phyloP scores from a whole-genome alignment of 2,797 vertebrate genomes.

The Coilia nasus region DNA sequence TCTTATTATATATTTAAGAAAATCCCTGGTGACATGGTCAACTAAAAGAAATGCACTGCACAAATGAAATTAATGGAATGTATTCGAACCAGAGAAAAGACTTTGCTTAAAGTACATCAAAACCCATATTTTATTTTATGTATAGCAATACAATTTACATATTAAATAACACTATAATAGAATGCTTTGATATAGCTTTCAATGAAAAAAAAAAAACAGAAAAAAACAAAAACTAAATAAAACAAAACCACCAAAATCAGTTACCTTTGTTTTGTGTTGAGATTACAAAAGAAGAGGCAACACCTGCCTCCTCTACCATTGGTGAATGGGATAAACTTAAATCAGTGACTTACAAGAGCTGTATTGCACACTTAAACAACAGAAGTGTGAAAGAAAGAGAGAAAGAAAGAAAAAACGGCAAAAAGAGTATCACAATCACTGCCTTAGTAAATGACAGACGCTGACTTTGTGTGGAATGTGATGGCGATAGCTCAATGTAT shows the following conservation, averaged over 20 bases:
- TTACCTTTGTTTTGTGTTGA: slow-evolving; percentile 64
- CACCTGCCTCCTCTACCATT: slow-evolving; percentile 72
- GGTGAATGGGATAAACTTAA: slow-evolving; percentile 79
- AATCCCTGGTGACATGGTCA: neutral
- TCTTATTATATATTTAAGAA: too few relatives aligned
- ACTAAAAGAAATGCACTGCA: neutral
- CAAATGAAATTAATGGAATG: neutral
- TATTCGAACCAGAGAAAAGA: neutral
- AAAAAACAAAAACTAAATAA: slow-evolving; percentile 78
- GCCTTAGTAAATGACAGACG: slow-evolving; percentile 74
- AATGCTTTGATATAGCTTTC: slow-evolving; percentile 95
- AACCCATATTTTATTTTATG: slow-evolving; percentile 99
- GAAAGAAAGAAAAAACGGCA: slow-evolving; percentile 31
- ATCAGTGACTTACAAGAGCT: slow-evolving; percentile 80
- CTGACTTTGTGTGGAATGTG: slow-evolving; percentile 75
- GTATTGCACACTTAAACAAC: slow-evolving; percentile 83
- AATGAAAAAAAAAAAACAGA: slow-evolving; percentile 81
- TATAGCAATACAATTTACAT: slow-evolving; percentile 99
- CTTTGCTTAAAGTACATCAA: slow-evolving; percentile 87
- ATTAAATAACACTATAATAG: slow-evolving; percentile 99
- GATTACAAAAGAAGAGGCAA: slow-evolving; percentile 83
- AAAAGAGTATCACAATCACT: slow-evolving; percentile 86
- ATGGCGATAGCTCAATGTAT: slow-evolving; percentile 77
- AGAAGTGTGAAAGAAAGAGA: slow-evolving; percentile 62
- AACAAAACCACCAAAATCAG: slow-evolving; percentile 39